Percentiles rank a stretch among this genome's conserved stretches.
These are phyloP conservation scores for Strigamia maritima DNA, from an alignment of 2,888 invertebrate species.

Conservation along the genomic window DNA sequence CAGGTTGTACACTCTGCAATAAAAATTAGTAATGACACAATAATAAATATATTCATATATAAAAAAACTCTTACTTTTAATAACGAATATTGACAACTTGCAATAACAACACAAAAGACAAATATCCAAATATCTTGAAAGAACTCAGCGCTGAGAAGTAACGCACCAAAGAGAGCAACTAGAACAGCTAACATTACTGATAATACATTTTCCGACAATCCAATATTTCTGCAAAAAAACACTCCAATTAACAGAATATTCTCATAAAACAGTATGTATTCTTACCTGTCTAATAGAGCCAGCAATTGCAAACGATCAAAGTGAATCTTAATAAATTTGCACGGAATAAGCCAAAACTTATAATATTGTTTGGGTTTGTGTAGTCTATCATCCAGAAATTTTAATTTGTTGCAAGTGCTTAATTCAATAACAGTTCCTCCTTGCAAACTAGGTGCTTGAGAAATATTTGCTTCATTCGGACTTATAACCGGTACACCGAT, in stretches of 20 bases:
- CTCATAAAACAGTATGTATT: background rate
- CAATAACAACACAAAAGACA: constrained; percentile 95
- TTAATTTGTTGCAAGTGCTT: constrained; percentile 41
- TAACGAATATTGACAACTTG: constrained; percentile 94
- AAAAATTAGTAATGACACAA: constrained; percentile 28
- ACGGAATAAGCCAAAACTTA: constrained; percentile 68
- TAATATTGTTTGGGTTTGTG: constrained; percentile 63
- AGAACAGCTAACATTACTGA: constrained; percentile 77
- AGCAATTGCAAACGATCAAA: constrained; percentile 89
- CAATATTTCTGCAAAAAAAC: constrained; percentile 65
- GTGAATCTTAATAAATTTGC: constrained; percentile 69
- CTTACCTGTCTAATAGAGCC: constrained; percentile 76
- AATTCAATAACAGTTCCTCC: constrained; percentile 47
- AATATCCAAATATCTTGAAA: constrained; percentile 91
- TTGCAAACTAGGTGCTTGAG: constrained; percentile 44
- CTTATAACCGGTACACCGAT: constrained; percentile 38
- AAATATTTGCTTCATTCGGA: constrained; percentile 40
- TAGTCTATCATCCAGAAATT: constrained; percentile 45
- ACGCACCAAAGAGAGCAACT: constrained; percentile 81
- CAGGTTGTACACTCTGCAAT: constrained; percentile 86
- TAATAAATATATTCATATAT: background rate
- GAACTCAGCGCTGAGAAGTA: constrained; percentile 75
- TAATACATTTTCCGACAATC: constrained; percentile 73
- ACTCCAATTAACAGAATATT: background rate
- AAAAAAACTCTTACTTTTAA: constrained; percentile 61